Conservation (phyloP, 2,797 vertebrate genomes). For the Anisognathus igniventris region DNA sequence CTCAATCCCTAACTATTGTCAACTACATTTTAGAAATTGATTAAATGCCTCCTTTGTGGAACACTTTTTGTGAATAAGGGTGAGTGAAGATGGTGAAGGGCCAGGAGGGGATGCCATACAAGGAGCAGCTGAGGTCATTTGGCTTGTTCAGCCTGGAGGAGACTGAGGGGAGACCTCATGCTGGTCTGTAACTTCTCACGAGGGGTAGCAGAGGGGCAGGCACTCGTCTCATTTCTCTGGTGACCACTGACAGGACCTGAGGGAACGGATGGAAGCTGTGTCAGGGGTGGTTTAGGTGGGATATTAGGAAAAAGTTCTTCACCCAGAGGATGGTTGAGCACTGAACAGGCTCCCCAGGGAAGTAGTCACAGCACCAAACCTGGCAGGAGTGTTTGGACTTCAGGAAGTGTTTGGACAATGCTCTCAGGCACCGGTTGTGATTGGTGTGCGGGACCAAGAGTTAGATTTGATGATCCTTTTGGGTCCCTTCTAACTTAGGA, state of each 20-base stretch:
- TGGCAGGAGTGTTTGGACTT: background rate
- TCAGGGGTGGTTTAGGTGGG: background rate
- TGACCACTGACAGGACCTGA: background rate
- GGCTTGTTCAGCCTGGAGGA: background rate
- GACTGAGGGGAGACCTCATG: background rate
- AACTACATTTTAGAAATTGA: background rate
- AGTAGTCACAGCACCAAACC: background rate
- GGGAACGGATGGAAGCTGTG: background rate
- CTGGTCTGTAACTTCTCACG: accelerated
- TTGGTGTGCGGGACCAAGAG: background rate
- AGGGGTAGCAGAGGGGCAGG: no score
- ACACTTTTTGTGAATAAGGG: background rate
- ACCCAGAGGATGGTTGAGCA: no score
- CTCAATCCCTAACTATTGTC: background rate
- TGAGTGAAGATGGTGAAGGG: background rate
- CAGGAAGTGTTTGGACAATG: background rate
- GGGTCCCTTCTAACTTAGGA: background rate
- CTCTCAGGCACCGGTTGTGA: background rate
- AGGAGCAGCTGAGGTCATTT: background rate
- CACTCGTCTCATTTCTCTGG: background rate
- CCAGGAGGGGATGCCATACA: background rate
- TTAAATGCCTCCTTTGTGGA: background rate
- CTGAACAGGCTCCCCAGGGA: background rate
- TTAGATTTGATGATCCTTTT: background rate
- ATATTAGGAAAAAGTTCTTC: background rate